Base-by-base conservation (phyloP, 2,113 vertebrate species). In the Catharus fuscescens region DNA sequence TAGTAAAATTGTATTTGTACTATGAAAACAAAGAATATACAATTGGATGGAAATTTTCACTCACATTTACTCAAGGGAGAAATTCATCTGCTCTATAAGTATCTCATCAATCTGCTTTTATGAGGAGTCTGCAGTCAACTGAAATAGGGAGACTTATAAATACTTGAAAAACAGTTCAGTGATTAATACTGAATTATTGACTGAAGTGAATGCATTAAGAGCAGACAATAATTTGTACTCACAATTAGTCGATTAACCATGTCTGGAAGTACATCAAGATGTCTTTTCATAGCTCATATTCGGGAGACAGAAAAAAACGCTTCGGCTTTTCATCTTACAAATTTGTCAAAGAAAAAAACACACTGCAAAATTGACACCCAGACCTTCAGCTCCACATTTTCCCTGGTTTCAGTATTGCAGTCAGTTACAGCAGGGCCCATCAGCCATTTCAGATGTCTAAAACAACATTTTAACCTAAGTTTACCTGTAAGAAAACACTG, bases 181-280 rank as follows among this genome's bases (percentile, higher is more conserved):
- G 88, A 71, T 90, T 90, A 94, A 88, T 67, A 88, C n/a, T 65
- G 56, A 93, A 79, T 70, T 93, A 90, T 52, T 86, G 85, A 95
- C 76, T 74, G 64, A 86, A 88, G 57, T 21, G 36, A 92, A 94
- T 12, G 48, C 72, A 72, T 81, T 92, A 93, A 74, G 48, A 79
- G 61, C 42, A 80, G 62, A 65, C 52, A 90, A 48, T 73, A 83
- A 94, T 90, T 90, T 78, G 85, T 86, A 90, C 53, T 79, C 67
- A 34, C 40, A 88, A 91, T 80, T 47, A 90, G 85, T 86, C 25
- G 2, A 96, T 83, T 86, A 95, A 83, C 72, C 52, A 83, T 18
- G 34, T 21, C 88, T 86, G 78, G 29, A 90, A 88, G 44, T 29
- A 90, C 64, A 66, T 83, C 57, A 86, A 77, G 80, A 59, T 45